Conservation (phyloP, 1,140 invertebrate species). For the Coboldia fuscipes region DNA sequence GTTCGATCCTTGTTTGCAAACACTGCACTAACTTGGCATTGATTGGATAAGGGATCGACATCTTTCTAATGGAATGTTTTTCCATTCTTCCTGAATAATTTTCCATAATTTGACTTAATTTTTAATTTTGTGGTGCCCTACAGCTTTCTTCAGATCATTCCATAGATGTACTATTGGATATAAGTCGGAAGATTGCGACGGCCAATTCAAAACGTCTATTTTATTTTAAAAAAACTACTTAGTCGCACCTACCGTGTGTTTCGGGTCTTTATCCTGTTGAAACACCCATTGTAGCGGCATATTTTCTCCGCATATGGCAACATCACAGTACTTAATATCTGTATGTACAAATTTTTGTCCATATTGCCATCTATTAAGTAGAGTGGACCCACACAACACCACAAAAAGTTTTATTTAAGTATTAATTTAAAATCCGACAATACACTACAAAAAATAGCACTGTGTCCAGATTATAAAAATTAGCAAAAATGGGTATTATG, state of each 20-base stretch:
- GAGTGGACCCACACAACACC: conserved; percentile 3
- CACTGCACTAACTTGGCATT: too few relatives aligned
- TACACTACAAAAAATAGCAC: too few relatives aligned
- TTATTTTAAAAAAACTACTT: conserved; percentile 5
- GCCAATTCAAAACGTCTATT: conserved; percentile 1
- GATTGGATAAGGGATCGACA: background rate
- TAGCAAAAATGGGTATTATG: too few relatives aligned
- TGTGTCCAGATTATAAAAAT: too few relatives aligned
- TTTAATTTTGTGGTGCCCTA: background rate
- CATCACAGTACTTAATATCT: conserved; percentile 6
- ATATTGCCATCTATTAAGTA: conserved; percentile 8
- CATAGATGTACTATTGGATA: conserved; percentile 13
- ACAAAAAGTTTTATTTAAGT: too few relatives aligned
- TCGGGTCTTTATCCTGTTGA: conserved; percentile 13
- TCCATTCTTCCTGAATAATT: background rate
- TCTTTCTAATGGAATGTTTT: background rate
- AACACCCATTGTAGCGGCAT: conserved; percentile 7
- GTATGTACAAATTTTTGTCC: conserved; percentile 6
- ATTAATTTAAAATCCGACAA: too few relatives aligned
- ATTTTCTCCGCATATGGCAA: conserved; percentile 5
- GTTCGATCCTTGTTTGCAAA: too few relatives aligned
- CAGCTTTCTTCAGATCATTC: conserved; percentile 6
- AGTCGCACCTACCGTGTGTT: conserved; percentile 7
- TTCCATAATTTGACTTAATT: background rate
- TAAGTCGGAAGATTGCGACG: conserved; percentile 11